phyloP scores from a whole-genome alignment of 1,140 invertebrate species.

The Saccostrea glomerata region DNA sequence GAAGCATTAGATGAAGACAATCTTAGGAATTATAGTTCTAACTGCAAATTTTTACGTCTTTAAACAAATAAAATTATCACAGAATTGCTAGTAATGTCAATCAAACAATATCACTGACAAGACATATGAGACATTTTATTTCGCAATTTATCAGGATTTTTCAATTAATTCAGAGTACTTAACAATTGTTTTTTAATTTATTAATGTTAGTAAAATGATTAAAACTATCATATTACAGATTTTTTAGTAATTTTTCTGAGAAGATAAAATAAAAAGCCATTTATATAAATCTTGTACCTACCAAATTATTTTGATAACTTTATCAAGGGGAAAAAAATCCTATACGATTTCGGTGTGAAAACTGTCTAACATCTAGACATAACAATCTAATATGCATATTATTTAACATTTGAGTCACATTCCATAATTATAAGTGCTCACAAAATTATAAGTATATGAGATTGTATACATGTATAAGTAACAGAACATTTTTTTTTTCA shows the following conservation, averaged over 20 bases:
- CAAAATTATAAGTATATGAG: too few relatives aligned
- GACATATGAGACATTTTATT: background rate
- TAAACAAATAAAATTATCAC: slow-evolving; percentile 12
- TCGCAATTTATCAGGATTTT: background rate
- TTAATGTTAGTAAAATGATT: background rate
- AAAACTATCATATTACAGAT: background rate
- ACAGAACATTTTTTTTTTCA: too few relatives aligned
- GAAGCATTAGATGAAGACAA: background rate
- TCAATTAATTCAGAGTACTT: background rate
- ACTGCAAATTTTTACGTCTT: background rate
- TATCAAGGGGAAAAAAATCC: too few relatives aligned
- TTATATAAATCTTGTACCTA: background rate
- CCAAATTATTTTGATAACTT: too few relatives aligned
- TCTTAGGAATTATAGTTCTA: background rate
- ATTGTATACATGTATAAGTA: too few relatives aligned
- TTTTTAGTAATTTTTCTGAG: background rate
- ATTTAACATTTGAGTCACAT: too few relatives aligned
- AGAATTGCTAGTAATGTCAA: background rate
- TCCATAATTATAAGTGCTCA: too few relatives aligned
- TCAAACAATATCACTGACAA: slow-evolving; percentile 4
- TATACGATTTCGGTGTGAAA: too few relatives aligned
- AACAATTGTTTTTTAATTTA: background rate
- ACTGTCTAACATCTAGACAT: too few relatives aligned
- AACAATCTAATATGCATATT: too few relatives aligned
- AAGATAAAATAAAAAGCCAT: background rate